These are phyloP conservation scores for Oscheius sp. DNA, from an alignment of 2,888 invertebrate species.

Conservation along the genomic window DNA sequence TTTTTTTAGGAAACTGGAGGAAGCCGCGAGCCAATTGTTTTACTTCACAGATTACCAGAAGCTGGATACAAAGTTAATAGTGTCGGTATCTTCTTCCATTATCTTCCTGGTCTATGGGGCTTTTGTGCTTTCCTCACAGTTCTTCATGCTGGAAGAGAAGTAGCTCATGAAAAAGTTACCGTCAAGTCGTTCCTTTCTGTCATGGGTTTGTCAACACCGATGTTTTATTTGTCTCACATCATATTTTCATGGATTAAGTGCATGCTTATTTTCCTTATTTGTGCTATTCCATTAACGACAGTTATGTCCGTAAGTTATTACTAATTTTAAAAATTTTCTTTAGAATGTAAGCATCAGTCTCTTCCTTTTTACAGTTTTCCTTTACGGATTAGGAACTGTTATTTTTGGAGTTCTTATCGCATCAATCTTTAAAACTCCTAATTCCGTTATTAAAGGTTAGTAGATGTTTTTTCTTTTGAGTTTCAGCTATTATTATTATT, in stretches of 20 bases:
- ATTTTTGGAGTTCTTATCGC: slow-evolving; percentile 45
- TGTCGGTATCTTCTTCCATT: slow-evolving; percentile 35
- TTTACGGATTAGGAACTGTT: slow-evolving; percentile 51
- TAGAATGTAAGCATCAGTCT: slow-evolving; percentile 30
- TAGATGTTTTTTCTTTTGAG: background rate
- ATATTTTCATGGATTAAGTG: slow-evolving; percentile 59
- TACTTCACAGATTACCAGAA: slow-evolving; percentile 40
- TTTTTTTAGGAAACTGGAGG: background rate
- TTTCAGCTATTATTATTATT: slow-evolving; percentile 35
- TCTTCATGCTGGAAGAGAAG: slow-evolving; percentile 60
- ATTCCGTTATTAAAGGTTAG: slow-evolving; percentile 46
- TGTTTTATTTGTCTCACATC: slow-evolving; percentile 64
- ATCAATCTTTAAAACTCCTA: slow-evolving; percentile 44
- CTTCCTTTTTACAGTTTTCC: slow-evolving; percentile 39
- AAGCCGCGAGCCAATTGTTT: background rate
- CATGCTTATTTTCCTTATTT: slow-evolving; percentile 49
- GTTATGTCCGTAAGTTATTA: slow-evolving; percentile 34
- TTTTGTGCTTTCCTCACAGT: slow-evolving; percentile 57
- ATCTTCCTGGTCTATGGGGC: slow-evolving; percentile 55
- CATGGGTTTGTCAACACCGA: slow-evolving; percentile 62
- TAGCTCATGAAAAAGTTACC: slow-evolving; percentile 62
- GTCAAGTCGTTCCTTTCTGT: slow-evolving; percentile 60
- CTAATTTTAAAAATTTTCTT: background rate
- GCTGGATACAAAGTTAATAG: slow-evolving; percentile 36
- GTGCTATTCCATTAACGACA: slow-evolving; percentile 42